phyloP scores from a whole-genome alignment of 2,888 invertebrate genomes.

The Oegoconia quadripuncta region DNA sequence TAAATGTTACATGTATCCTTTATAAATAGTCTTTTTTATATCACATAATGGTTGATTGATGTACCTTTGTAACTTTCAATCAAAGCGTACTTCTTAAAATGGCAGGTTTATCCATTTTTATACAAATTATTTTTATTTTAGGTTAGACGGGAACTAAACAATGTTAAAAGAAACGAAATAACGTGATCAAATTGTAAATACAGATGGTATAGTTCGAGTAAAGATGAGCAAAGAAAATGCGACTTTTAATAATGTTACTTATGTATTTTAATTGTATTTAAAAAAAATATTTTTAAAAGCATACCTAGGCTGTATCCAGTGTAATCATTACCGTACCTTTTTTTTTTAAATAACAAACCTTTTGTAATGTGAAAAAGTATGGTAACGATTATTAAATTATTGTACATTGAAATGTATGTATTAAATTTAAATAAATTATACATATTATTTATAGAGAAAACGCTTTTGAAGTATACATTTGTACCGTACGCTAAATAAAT shows the following conservation, averaged over 20 bases:
- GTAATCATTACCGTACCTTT: constrained; percentile 19
- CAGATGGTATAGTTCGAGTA: constrained; percentile 37
- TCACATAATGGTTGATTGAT: no score
- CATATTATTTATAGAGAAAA: constrained; percentile 52
- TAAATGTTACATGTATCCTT: no score
- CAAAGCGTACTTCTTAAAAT: neutral
- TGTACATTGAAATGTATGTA: constrained; percentile 27
- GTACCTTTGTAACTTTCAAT: no score
- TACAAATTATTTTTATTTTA: constrained; percentile 31
- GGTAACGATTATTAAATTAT: constrained; percentile 5
- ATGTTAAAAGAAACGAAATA: constrained; percentile 68
- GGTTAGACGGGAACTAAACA: constrained; percentile 65
- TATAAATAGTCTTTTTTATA: no score
- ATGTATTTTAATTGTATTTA: constrained; percentile 31
- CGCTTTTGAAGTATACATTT: constrained; percentile 67
- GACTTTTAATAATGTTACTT: constrained; percentile 38
- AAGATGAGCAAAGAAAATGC: constrained; percentile 27
- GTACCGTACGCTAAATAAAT: constrained; percentile 53
- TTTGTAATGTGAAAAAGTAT: constrained; percentile 11
- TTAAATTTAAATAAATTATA: constrained; percentile 30
- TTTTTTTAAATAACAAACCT: constrained; percentile 17
- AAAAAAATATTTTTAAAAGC: constrained; percentile 22
- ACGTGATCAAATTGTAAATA: constrained; percentile 58
- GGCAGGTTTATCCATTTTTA: neutral
- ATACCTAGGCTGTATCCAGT: constrained; percentile 20